phyloP scores from a whole-genome alignment of 2,888 invertebrate genomes.

The Parthenolecanium corni region DNA sequence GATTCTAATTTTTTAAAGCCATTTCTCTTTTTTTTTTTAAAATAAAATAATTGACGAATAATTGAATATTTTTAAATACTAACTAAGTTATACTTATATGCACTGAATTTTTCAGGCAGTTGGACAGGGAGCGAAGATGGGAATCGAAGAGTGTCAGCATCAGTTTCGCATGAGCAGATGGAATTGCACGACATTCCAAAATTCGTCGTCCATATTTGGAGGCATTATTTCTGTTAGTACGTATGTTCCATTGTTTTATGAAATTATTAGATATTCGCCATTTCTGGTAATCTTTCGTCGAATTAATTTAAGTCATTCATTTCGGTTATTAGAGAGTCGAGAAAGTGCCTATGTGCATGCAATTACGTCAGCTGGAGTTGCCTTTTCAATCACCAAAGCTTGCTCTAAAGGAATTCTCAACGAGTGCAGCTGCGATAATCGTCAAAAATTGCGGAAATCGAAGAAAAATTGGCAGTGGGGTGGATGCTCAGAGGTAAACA shows the following conservation, averaged over 20 bases:
- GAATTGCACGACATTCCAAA: constrained; percentile 73
- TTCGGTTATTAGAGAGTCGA: constrained; percentile 56
- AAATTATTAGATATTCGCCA: too few relatives aligned
- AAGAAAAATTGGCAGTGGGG: constrained; percentile 83
- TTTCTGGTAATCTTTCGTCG: too few relatives aligned
- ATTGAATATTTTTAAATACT: too few relatives aligned
- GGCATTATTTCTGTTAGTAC: constrained; percentile 73
- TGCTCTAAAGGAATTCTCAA: constrained; percentile 75
- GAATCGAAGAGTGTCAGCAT: constrained; percentile 79
- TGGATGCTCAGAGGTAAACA: constrained; percentile 71
- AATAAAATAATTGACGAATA: too few relatives aligned
- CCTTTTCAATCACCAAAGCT: constrained; percentile 74
- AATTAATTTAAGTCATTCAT: neutral
- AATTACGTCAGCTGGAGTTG: constrained; percentile 76
- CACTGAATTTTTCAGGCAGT: constrained; percentile 50
- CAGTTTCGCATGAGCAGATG: constrained; percentile 78
- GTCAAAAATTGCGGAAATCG: constrained; percentile 50
- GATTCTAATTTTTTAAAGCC: too few relatives aligned
- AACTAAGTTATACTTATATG: neutral
- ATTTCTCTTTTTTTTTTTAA: too few relatives aligned
- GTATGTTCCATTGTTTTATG: constrained; percentile 41
- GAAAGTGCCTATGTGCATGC: constrained; percentile 85
- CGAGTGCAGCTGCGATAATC: constrained; percentile 77
- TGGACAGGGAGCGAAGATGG: constrained; percentile 67
- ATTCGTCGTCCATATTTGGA: constrained; percentile 70